phyloP scores from a whole-genome alignment of 1,140 invertebrate genomes.

The Sitobion miscanthi region DNA sequence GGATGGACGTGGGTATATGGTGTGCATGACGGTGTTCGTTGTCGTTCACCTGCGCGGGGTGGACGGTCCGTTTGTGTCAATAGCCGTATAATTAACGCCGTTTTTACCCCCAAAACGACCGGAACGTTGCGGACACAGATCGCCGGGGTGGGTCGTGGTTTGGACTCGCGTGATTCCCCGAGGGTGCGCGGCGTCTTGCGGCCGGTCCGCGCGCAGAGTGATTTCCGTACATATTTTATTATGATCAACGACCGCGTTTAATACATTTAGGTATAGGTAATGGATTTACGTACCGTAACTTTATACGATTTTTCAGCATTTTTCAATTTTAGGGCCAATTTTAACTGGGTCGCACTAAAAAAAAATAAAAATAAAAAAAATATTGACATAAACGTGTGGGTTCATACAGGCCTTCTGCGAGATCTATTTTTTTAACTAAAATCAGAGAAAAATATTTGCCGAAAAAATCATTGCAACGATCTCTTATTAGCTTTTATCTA shows the following conservation, averaged over 20 bases:
- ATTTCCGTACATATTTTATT: neutral
- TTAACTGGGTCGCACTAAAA: too few relatives aligned
- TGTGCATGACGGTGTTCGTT: neutral
- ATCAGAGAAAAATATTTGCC: neutral
- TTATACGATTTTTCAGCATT: too few relatives aligned
- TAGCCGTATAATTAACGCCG: constrained; percentile 3
- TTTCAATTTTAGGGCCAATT: too few relatives aligned
- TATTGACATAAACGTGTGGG: too few relatives aligned
- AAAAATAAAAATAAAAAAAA: too few relatives aligned
- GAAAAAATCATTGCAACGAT: neutral
- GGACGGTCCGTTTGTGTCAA: neutral
- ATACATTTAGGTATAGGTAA: too few relatives aligned
- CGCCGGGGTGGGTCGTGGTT: neutral
- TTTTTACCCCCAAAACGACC: neutral
- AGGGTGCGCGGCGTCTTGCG: neutral
- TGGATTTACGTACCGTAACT: neutral
- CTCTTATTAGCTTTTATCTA: neutral
- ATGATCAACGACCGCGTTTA: neutral
- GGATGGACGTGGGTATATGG: neutral
- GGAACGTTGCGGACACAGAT: neutral
- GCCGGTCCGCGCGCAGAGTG: neutral
- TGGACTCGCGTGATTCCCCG: neutral
- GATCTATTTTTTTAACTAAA: too few relatives aligned
- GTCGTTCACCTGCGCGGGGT: neutral
- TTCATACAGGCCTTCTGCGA: too few relatives aligned